These are phyloP conservation scores for Piaya cayana DNA, from an alignment of 2,113 vertebrate species.

Conservation along the genomic window DNA sequence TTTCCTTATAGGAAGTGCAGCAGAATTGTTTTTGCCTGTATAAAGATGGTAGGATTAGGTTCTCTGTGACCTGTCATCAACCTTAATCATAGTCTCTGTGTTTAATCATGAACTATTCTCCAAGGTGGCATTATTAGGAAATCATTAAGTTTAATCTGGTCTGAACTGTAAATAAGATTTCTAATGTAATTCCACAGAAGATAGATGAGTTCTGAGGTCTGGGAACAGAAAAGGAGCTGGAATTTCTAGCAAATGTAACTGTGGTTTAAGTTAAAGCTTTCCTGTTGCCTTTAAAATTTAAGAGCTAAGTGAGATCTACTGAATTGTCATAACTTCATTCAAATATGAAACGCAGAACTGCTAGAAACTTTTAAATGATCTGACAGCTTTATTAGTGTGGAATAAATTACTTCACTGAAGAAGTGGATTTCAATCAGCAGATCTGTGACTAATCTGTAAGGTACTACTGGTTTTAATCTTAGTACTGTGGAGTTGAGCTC, in stretches of 20 bases:
- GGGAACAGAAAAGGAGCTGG: neutral
- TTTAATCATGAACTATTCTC: neutral
- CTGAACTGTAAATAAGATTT: neutral
- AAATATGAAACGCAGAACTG: neutral
- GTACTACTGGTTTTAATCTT: neutral
- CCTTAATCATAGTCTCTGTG: neutral
- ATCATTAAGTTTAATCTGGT: neutral
- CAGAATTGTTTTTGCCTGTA: slow-evolving; percentile 1
- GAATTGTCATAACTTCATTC: neutral
- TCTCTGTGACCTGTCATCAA: neutral
- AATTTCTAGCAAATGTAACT: neutral
- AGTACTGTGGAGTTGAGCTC: neutral
- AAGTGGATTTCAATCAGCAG: neutral
- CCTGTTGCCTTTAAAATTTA: neutral
- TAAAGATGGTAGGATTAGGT: neutral
- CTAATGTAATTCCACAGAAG: neutral
- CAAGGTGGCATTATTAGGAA: neutral
- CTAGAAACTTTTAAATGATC: neutral
- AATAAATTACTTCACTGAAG: neutral
- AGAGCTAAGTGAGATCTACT: neutral
- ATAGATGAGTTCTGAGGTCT: neutral
- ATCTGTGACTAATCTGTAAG: neutral
- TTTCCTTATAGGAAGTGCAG: neutral
- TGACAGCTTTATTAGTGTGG: neutral
- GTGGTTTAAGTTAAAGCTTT: slow-evolving; percentile 1